phyloP scores from a whole-genome alignment of 2,797 vertebrate species.

The Lepus townsendii region DNA sequence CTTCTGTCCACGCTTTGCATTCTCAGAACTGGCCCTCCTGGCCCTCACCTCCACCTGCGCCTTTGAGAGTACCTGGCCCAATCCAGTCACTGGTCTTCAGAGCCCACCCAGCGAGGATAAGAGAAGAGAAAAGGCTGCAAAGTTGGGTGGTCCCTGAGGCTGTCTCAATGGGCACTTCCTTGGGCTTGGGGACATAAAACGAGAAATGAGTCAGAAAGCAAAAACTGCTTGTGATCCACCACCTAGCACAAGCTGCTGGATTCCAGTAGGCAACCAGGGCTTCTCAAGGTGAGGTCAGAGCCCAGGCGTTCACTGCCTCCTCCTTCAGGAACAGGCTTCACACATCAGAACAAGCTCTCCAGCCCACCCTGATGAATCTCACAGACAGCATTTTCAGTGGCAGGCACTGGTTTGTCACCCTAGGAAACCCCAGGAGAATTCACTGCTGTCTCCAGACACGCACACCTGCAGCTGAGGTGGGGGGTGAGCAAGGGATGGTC shows the following conservation, averaged over 20 bases:
- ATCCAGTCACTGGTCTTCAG: neutral
- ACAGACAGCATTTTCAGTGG: neutral
- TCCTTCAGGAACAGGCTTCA: neutral
- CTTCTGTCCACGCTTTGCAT: neutral
- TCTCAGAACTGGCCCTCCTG: neutral
- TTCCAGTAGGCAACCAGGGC: neutral
- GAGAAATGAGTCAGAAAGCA: neutral
- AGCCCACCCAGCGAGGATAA: neutral
- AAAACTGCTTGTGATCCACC: neutral
- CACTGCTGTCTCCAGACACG: neutral
- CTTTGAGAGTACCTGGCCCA: neutral
- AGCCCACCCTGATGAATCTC: neutral
- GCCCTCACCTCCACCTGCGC: neutral
- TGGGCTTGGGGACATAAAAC: neutral
- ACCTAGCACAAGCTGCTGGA: neutral
- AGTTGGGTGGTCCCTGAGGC: neutral
- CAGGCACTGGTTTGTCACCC: neutral
- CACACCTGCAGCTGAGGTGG: slow-evolving; percentile 5
- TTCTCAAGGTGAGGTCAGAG: neutral
- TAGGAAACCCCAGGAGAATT: neutral
- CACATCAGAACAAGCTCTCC: neutral
- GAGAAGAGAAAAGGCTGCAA: neutral
- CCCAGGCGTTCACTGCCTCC: neutral
- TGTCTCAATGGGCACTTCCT: neutral
- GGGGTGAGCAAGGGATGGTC: neutral